Evolutionary conservation across 2,113 vertebrate species (phyloP).

Genomic region (Otis tarda): DNA sequence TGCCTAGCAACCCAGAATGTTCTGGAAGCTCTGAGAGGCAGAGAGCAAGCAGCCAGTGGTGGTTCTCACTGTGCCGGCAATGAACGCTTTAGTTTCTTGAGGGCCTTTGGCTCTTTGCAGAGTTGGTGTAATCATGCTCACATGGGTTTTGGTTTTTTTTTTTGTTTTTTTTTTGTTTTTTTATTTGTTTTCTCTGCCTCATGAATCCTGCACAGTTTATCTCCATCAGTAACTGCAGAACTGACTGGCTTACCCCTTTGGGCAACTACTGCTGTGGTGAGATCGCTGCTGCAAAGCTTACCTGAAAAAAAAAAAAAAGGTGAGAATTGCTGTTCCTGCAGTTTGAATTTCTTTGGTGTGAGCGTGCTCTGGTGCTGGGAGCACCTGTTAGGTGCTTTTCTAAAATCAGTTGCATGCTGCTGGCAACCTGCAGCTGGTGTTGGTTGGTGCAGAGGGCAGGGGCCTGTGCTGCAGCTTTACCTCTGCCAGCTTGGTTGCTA

Average conservation of each 20-base stretch:
- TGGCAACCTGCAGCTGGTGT: fast-evolving
- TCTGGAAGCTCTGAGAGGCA: too few species aligned
- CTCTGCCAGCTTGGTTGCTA: too few species aligned
- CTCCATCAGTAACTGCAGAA: fast-evolving
- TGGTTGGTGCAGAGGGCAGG: neutral
- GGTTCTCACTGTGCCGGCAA: too few species aligned
- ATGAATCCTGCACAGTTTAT: fast-evolving
- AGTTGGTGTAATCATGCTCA: too few species aligned
- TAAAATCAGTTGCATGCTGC: fast-evolving
- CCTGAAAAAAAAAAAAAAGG: neutral
- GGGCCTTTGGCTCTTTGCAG: too few species aligned
- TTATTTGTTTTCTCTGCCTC: neutral
- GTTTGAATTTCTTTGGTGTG: neutral
- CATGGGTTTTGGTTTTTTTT: too few species aligned
- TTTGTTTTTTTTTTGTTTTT: neutral
- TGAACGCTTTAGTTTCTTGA: too few species aligned
- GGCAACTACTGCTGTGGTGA: neutral
- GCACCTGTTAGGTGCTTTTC: neutral
- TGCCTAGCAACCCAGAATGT: too few species aligned
- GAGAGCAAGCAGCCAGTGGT: too few species aligned
- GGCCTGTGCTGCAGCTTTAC: too few species aligned
- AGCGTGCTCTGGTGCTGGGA: fast-evolving
- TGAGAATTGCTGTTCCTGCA: neutral
- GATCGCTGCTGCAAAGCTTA: neutral
- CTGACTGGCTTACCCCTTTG: fast-evolving